Base-by-base conservation (phyloP, 2,113 vertebrate species). In the Amphiprion ocellaris region DNA sequence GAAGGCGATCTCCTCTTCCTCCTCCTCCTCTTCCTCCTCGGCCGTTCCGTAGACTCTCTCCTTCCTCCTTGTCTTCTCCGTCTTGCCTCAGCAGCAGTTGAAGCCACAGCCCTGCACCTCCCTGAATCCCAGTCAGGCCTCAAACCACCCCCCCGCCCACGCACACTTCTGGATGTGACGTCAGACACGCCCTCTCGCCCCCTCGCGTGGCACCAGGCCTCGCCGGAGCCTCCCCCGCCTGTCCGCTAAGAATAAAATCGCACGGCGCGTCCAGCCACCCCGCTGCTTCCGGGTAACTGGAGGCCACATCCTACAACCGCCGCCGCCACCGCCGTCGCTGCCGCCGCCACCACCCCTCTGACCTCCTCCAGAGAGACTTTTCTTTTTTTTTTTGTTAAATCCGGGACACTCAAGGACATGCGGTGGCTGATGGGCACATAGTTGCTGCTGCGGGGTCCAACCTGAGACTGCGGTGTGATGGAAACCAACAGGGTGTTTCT, bases 171-270 rank as follows among this genome's bases (percentile, higher is more conserved):
- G 69, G 52, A 77, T 60, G 81, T 85, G 86, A 89, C 66, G 54
- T 92, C 72, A 49, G 71, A 58, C 69, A 60, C 75, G 61, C 79
- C 82, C 76, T 77, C 72, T 76, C 54, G 60, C 81, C 82, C 73
- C 82, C 81, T 83, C 58, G 56, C 58, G 73, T 88, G 89, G 85
- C 85, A 83, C 56, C 67, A 26, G 69, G 77, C 84, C 84, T 68
- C 56, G 12, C 82, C 75, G 4, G 67, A 76, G 76, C 82, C 82
- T 69, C 83, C 83, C 76, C 75, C 77, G 82, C 70, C 79, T 76
- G 72, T 44, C 60, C 67, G 17, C 89, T 83, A 86, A 91, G 85
- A 91, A 93, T 92, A 92, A 92, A 82, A 79, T 28, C 2, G 14
- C 61, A 68, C 2, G 50, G 30, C 30, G 16, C 7, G 56, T 74